These are phyloP conservation scores for Hirtodrosophila trivittata DNA, from an alignment of 2,888 invertebrate genomes.

Conservation along the genomic window DNA sequence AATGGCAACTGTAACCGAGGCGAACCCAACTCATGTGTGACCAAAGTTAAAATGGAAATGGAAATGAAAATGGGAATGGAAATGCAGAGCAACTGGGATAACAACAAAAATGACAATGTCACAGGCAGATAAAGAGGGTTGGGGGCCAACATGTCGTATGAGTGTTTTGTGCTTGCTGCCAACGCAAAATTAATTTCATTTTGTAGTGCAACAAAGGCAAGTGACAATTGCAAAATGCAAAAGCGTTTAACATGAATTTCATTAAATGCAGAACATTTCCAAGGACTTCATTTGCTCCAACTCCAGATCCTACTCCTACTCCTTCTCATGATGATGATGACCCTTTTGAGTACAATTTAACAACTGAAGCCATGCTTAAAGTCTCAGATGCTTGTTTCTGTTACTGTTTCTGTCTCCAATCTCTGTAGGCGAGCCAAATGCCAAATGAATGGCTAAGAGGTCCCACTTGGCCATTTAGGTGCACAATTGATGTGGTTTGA, in stretches of 20 bases:
- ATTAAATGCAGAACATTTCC: slow-evolving; percentile 46
- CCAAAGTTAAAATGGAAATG: slow-evolving; percentile 75
- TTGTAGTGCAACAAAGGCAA: slow-evolving; percentile 53
- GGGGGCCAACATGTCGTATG: slow-evolving; percentile 61
- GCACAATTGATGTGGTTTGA: slow-evolving; percentile 80
- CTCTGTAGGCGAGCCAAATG: slow-evolving; percentile 24
- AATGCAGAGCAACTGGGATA: slow-evolving; percentile 30
- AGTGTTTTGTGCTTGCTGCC: slow-evolving; percentile 62
- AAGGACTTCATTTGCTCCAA: background rate
- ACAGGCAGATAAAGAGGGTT: background rate
- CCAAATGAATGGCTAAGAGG: slow-evolving; percentile 78
- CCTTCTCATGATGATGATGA: background rate
- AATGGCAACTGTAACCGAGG: slow-evolving; percentile 73
- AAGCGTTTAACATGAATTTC: slow-evolving; percentile 71
- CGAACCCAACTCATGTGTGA: slow-evolving; percentile 71
- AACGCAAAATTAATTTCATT: slow-evolving; percentile 78
- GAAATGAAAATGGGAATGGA: slow-evolving; percentile 48
- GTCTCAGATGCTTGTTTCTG: background rate
- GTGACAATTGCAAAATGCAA: slow-evolving; percentile 68
- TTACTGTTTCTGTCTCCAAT: background rate
- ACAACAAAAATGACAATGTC: slow-evolving; percentile 1
- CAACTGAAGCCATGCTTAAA: slow-evolving; percentile 34
- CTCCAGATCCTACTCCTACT: background rate
- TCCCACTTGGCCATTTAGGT: slow-evolving; percentile 79
- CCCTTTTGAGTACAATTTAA: background rate